A percentile compares a stretch with the other conserved stretches of the same genome.
phyloP scores from a whole-genome alignment of 2,888 invertebrate genomes.

The Plebejus anna region DNA sequence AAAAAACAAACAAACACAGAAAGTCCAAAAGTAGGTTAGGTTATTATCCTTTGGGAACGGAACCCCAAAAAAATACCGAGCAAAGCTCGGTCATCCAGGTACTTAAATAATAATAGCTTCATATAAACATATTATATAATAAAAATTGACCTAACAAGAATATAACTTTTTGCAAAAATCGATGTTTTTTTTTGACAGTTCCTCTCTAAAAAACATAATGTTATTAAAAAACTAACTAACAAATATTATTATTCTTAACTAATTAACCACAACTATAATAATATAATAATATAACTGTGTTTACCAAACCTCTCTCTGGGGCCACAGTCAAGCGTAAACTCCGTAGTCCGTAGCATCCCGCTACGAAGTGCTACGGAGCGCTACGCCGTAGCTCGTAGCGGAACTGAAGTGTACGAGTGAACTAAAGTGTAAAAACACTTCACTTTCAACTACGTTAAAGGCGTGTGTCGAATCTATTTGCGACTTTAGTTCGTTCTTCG shows the following conservation, averaged over 20 bases:
- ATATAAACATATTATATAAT: too few relatives aligned
- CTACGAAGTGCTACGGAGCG: constrained; percentile 13
- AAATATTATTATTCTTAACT: neutral
- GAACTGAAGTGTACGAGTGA: constrained; percentile 1
- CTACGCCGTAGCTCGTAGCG: constrained; percentile 1
- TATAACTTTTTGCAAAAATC: too few relatives aligned
- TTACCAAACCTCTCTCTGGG: neutral
- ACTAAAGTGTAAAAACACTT: constrained; percentile 5
- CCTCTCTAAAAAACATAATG: too few relatives aligned
- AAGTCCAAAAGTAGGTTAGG: too few relatives aligned
- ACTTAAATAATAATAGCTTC: too few relatives aligned
- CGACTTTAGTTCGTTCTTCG: neutral
- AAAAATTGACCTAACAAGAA: too few relatives aligned
- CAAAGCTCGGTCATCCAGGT: too few relatives aligned
- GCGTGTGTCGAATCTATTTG: neutral
- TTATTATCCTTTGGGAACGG: too few relatives aligned
- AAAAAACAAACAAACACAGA: too few relatives aligned
- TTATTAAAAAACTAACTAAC: too few relatives aligned
- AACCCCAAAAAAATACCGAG: too few relatives aligned
- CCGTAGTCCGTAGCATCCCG: neutral
- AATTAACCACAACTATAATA: neutral
- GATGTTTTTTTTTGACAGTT: too few relatives aligned
- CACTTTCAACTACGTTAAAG: neutral
- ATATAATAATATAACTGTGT: neutral
- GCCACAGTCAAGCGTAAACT: neutral